Base-by-base conservation (phyloP, 1,140 invertebrate species). In the Himalopsyche phryganea region DNA sequence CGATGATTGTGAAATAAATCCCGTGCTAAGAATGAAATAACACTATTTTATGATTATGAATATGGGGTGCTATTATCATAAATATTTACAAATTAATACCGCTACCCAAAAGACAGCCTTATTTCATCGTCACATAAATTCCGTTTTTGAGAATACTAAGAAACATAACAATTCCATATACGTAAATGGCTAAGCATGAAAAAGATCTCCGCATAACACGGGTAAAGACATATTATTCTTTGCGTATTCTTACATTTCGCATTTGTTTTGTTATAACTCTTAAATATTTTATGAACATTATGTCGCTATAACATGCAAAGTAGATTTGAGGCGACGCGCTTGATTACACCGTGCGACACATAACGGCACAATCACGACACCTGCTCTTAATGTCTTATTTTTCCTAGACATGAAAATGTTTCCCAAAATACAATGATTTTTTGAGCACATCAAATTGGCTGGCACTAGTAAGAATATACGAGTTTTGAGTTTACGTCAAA, bases 231-330 rank as follows among this genome's bases (percentile, higher is more conserved):
- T 28, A 28, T 28, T 28, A 28, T 28, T 54, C n/a, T 23, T 15
- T 17, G 13, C 42, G 4, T 45, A 40, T 15, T 45, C 18, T 45
- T 45, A 47, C 47, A 46, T 46, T 52, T 49, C 50, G 41, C 61
- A 38, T 57, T 54, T 52, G 59, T 63, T 63, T 63, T 50, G 57
- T 58, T 42, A 63, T 52, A 60, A 59, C 57, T 57, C 61, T 63
- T 63, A 63, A 63, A 63, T 63, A 63, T 63, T 57, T 59, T 50
- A 63, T 57, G 57, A 52, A 52, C 50, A 53, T 63, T 58, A 63
- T 49, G 51, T 47, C 20, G 56, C 33, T 20, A 44, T 63, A 63
- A 63, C 61, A 63, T 58, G 61, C 61, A 63, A 63, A 58, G 61
- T 47, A 51, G 55, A 51, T 49, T 58, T 58, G 19, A 49, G 53